These are phyloP conservation scores for Petrocephalus schoutedeni DNA, from an alignment of 2,797 vertebrate genomes.

Conservation along the genomic window DNA sequence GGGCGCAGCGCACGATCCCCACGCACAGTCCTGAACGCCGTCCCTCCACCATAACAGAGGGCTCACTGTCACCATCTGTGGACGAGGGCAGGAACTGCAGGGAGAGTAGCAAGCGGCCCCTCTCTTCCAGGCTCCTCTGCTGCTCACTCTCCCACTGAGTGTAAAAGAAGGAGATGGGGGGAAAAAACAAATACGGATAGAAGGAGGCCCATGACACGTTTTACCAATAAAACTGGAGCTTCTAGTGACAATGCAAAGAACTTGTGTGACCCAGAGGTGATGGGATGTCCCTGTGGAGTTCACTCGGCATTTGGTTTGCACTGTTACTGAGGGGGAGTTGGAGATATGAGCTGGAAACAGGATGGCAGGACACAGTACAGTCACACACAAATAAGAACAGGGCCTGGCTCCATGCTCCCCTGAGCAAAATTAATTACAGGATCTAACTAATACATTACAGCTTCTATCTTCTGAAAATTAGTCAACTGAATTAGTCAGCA, in stretches of 20 bases:
- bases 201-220: not conserved
- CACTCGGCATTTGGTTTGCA: not conserved
- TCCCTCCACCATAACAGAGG: not conserved
- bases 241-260: not conserved
- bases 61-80: constrained; percentile 28
- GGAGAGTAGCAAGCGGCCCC: constrained; percentile 72
- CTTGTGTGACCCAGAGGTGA: not conserved
- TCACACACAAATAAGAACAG: not conserved
- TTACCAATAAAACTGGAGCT: not conserved
- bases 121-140: constrained; percentile 73
- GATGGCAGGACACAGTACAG: not conserved
- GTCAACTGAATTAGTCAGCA: not conserved
- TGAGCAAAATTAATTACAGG: not conserved
- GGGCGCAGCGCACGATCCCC: constrained; percentile 74
- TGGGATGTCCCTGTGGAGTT: not conserved
- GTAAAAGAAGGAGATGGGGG: not conserved
- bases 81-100: constrained; percentile 64
- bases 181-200: not conserved
- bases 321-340: not conserved
- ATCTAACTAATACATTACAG: not conserved
- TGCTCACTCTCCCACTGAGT: constrained; percentile 73
- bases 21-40: constrained; percentile 64
- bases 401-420: not conserved
- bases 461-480: not conserved
- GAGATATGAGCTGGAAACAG: not conserved